phyloP scores from a whole-genome alignment of 1,140 invertebrate species.

The Drosophila azteca region DNA sequence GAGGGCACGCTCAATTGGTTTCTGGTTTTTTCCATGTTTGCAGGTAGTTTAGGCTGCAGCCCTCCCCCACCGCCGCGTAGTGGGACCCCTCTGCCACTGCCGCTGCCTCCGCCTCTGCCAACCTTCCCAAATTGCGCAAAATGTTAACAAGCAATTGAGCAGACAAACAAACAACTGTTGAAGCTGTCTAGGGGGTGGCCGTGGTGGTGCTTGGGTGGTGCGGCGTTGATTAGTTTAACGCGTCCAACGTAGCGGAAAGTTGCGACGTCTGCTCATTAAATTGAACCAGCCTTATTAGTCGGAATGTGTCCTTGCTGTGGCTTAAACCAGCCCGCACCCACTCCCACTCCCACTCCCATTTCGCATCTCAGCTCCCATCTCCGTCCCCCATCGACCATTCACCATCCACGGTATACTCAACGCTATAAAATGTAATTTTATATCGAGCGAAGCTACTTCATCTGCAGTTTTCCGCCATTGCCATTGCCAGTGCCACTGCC shows the following conservation, averaged over 20 bases:
- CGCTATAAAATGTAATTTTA: conserved; percentile 68
- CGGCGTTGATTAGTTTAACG: conserved; percentile 80
- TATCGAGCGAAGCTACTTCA: conserved; percentile 48
- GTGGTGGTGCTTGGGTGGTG: conserved; percentile 9
- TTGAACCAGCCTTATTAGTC: conserved; percentile 77
- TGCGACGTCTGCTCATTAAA: conserved; percentile 79
- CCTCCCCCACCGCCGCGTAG: background rate
- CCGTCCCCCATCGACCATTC: background rate
- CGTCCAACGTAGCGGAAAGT: conserved; percentile 76
- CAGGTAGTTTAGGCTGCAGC: conserved; percentile 68
- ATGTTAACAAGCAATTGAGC: conserved; percentile 82
- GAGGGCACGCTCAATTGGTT: conserved; percentile 75
- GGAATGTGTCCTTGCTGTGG: conserved; percentile 52
- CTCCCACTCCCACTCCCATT: background rate
- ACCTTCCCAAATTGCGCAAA: conserved; percentile 74
- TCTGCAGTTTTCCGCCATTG: conserved; percentile 13
- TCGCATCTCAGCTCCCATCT: conserved; percentile 6
- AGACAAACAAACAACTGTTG: conserved; percentile 79
- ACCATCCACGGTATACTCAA: background rate
- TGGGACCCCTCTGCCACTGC: background rate
- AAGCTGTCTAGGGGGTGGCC: conserved; percentile 13
- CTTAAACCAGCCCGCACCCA: background rate
- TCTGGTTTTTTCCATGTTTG: conserved; percentile 77
- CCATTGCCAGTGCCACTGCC: too few relatives aligned
- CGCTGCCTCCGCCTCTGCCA: conserved; percentile 10